Evolutionary conservation across 2,797 vertebrate genomes (phyloP), one percentile per base, ranked within the genome.

Genomic region (Oreonectes daqikongensis): DNA sequence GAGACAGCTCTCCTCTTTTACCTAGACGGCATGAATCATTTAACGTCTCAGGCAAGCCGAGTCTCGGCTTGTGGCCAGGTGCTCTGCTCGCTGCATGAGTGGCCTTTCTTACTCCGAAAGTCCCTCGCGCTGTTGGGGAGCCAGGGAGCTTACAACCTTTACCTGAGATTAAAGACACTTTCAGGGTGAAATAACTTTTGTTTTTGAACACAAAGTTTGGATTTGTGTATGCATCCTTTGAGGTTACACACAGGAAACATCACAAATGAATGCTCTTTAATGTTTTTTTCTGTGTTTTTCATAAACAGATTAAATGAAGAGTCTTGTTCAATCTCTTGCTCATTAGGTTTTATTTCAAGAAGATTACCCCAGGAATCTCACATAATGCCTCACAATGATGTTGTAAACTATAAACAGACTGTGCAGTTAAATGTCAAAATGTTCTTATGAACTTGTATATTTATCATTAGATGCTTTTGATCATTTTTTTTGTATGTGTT

Each of bases 11-110:
- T 57, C 30, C 70, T 75, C 64, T 81, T 73, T 82, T 79, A 78
- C 77, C 74, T 84, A 75, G 79, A 81, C 82, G 69, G 74, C 81
- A 83, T 85, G 74, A 81, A 84, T 85, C 79, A 83, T 85, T 84
- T 80, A 82, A 59, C 11, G 48, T 69, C 48, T 68, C 24, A 30
- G 66, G 55, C 76, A 50, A 70, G 64, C 72, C 38, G 42, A 75
- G 55, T 79, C 69, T 75, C 60, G 60, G 79, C 81, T 75, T 75
- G 66, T 71, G 66, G 69, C 79, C 81, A 81, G 70, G 76, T 79
- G 70, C 76, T 74, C 14, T 3, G n/a, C n/a, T 26, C 17, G 1
- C 35, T n/a, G 11, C 18, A 52, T 32, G 32, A 55, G 59, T 75
- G 48, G 32, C 59, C 48, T 63, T 70, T 52, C 57, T 66, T 57